Base-by-base conservation (phyloP, 1,140 invertebrate species). In the Uloborus diversus region DNA sequence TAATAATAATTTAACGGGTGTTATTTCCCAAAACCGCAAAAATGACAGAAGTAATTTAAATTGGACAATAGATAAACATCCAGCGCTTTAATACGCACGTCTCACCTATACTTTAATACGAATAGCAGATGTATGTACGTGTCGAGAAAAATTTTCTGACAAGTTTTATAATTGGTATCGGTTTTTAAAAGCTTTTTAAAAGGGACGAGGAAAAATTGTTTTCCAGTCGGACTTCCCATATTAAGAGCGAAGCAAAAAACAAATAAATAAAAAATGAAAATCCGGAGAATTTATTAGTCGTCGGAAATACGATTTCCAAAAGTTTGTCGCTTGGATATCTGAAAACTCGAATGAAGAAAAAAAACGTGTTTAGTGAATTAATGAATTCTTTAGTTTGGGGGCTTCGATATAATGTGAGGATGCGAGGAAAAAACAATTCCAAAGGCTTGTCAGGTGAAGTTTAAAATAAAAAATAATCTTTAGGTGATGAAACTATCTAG, bases 161-260 rank as follows among this genome's bases (percentile, higher is more conserved):
- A 78, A 78, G 47, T 78, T 78, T 78, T 78, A 66, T 78, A 78
- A 78, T 78, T 78, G 73, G 62, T 78, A 78, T 78, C 73, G 73
- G 73, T 78, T 78, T 78, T 78, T 65, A 78, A 78, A 73, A 27
- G 70, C 70, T 57, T 57, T 33, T 70, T 73, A 23, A 37, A 33
- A 73, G 23, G 37, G 25, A 17, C 42, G 23, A n/a, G 0, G 23
- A 49, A 49, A 64, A 62, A 64, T 64, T 75, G 71, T 75, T 75
- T 75, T 75, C 57, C 57, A 75, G 64, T 75, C 42, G 51, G 59
- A 47, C 25, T 51, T 28, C 9, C 37, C 37, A 9, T 9, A n/a
- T n/a, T n/a, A n/a, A n/a, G n/a, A n/a, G 51, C 27, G 2, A 3
- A 35, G 33, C 7, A 4, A 25, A 23, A 64, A 23, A 64, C 27